These are phyloP conservation scores for Abrostola tripartita DNA, from an alignment of 2,888 invertebrate species.

Conservation along the genomic window DNA sequence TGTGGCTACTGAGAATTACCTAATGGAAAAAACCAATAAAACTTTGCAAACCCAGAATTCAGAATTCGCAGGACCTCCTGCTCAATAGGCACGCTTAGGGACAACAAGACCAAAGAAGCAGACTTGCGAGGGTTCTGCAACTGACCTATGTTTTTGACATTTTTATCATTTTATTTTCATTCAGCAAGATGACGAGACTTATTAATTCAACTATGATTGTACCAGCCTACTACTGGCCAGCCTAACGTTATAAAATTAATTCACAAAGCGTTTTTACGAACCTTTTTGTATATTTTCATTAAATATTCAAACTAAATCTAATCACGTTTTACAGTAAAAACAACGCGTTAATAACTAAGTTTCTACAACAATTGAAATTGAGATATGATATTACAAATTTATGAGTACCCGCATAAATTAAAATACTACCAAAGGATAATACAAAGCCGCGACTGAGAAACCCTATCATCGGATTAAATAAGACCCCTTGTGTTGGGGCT, in stretches of 20 bases:
- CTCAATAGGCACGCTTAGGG: no score
- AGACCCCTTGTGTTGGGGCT: conserved; percentile 36
- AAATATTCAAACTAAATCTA: conserved; percentile 16
- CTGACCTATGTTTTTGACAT: no score
- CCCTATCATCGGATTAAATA: conserved; percentile 65
- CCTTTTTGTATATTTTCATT: neutral
- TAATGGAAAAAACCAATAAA: no score
- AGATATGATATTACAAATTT: conserved; percentile 49
- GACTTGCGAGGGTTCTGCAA: no score
- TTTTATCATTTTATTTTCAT: no score
- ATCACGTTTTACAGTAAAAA: conserved; percentile 32
- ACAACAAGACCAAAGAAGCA: no score
- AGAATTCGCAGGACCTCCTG: no score
- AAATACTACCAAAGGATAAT: conserved; percentile 60
- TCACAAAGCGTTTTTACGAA: conserved; percentile 4
- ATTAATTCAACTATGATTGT: no score
- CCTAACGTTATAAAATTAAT: neutral
- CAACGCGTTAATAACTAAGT: conserved; percentile 48
- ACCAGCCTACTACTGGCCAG: neutral
- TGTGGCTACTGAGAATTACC: no score
- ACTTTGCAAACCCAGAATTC: no score
- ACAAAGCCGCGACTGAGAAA: conserved; percentile 57
- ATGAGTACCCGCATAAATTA: conserved; percentile 65
- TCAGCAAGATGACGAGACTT: no score
- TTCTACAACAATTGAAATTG: conserved; percentile 46